These are phyloP conservation scores for Camptogramma bilineatum DNA, from an alignment of 2,888 invertebrate species.

Conservation along the genomic window DNA sequence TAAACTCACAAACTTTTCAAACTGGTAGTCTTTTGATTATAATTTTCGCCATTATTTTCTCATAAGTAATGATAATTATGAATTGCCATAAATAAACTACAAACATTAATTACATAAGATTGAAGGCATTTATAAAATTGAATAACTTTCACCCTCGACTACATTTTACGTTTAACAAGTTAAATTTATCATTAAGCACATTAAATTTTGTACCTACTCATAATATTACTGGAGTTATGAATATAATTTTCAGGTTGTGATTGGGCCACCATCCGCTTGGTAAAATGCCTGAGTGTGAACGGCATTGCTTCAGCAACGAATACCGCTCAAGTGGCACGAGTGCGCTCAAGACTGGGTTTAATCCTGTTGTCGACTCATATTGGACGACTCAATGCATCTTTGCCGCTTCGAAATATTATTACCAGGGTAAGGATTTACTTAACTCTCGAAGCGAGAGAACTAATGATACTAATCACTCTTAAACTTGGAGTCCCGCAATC, in stretches of 20 bases:
- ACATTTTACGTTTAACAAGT: too few relatives aligned
- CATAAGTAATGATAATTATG: too few relatives aligned
- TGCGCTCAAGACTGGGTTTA: slow-evolving; percentile 60
- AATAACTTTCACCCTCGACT: too few relatives aligned
- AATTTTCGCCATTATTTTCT: too few relatives aligned
- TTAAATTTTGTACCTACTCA: too few relatives aligned
- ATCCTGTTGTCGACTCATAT: slow-evolving; percentile 59
- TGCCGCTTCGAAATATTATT: slow-evolving; percentile 49
- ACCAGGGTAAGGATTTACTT: slow-evolving; percentile 52
- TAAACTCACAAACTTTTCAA: too few relatives aligned
- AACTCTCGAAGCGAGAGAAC: background rate
- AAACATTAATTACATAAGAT: too few relatives aligned
- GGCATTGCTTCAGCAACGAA: slow-evolving; percentile 66
- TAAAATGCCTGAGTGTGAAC: slow-evolving; percentile 75
- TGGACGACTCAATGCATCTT: slow-evolving; percentile 51
- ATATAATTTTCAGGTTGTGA: slow-evolving; percentile 58
- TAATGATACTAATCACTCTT: background rate
- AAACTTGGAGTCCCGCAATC: too few relatives aligned
- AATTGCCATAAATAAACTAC: too few relatives aligned
- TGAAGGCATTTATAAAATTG: too few relatives aligned
- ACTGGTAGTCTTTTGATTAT: too few relatives aligned
- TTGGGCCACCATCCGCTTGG: slow-evolving; percentile 64
- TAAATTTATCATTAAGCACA: too few relatives aligned
- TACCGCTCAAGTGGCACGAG: slow-evolving; percentile 44
- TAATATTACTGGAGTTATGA: background rate